These are phyloP conservation scores for Mionectes olivaceus DNA, from an alignment of 2,797 vertebrate genomes.

Conservation along the genomic window DNA sequence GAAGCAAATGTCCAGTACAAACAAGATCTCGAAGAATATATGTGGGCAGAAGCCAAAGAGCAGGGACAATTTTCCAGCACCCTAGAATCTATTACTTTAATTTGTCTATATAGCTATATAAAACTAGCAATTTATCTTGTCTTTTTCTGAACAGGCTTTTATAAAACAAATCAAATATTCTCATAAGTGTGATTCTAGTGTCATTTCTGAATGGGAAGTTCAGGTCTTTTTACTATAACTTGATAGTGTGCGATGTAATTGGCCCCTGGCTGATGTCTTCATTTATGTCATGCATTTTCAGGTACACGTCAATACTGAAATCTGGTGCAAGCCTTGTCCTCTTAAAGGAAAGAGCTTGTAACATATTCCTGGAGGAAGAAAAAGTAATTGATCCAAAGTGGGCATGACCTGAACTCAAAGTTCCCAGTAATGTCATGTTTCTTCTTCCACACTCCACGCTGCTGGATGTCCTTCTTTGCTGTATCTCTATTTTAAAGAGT, in stretches of 20 bases:
- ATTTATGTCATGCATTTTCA: conserved; percentile 11
- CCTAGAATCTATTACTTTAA: background rate
- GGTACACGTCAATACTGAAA: background rate
- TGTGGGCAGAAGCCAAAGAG: background rate
- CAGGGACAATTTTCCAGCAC: background rate
- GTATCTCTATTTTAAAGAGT: background rate
- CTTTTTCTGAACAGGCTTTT: background rate
- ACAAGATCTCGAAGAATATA: background rate
- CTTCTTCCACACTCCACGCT: background rate
- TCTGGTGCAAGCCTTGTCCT: background rate
- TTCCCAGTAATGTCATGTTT: rapidly evolving
- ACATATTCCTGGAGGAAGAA: background rate
- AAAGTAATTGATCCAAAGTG: background rate
- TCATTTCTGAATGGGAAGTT: conserved; percentile 16
- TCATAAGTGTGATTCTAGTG: background rate
- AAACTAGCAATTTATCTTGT: conserved; percentile 21
- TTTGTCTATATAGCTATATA: background rate
- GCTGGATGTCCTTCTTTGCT: background rate
- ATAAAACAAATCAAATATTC: conserved; percentile 20
- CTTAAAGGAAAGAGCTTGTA: background rate
- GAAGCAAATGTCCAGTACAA: background rate
- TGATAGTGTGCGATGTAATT: background rate
- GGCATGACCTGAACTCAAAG: background rate
- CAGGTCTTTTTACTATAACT: background rate
- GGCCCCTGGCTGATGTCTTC: conserved; percentile 7